Base-by-base conservation (phyloP, 2,797 vertebrate genomes). In the Halcyon badia region DNA sequence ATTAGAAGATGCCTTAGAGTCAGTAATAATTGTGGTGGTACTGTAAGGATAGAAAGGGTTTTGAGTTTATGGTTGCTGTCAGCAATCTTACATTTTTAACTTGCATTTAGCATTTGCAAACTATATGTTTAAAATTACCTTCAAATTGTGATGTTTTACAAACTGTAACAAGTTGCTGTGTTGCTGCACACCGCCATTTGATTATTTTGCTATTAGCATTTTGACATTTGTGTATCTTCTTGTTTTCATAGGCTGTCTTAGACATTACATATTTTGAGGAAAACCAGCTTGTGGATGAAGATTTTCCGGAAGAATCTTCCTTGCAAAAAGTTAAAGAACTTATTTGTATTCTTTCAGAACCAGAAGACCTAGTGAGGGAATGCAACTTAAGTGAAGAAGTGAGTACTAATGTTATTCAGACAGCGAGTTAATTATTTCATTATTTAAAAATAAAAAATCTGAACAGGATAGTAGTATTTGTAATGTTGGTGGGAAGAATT, bases 241-340 rank as follows among this genome's bases (percentile, higher is more conserved):
- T 92, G 17, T 92, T 90, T 95, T 52, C 86, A 17, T 86, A 99
- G 99, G 99, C 99, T 71, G 97, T 99, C 70, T 97, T 99, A 94
- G 99, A 99, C 96, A 98, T 99, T 93, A 99, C 99, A 0, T 99
- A 99, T 98, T 99, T 98, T 98, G 99, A 99, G 94, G 99, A 99
- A 96, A 99, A 99, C 94, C 99, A 99, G 89, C 98, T 99, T 94
- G 99, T 99, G 90, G 99, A 99, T 98, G 98, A 99, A 97, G 99
- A 99, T 98, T 99, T 99, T 96, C 99, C 99, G 20, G 99, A 99
- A 94, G 99, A 99, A 66, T 98, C 98, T 91, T 99, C 99, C 68
- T 97, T 99, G 33, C 98, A 98, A 93, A 99, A 99, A 98, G 99
- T 99, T 90, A 98, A 99, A 97, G 99, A 99, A 84, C 98, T 99